Evolutionary conservation across 2,113 vertebrate genomes (phyloP), one percentile per base, ranked within the genome.

Genomic region (Petrocephalus zakoni): DNA sequence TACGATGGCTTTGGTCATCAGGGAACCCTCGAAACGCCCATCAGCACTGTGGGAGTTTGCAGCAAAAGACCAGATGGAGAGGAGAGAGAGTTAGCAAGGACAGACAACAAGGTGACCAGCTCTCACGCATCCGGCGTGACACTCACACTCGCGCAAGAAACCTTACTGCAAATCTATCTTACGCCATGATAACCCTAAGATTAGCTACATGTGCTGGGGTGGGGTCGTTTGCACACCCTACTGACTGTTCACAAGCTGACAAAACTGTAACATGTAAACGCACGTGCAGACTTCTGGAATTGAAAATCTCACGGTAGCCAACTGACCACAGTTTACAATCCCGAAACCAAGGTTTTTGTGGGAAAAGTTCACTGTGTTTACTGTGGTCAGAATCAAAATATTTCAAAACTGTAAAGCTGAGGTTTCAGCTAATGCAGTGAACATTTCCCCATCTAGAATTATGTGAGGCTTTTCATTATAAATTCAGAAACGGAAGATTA

Each of bases 1-100:
- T 86, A 99, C 96, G 2, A 99, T 96, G 47, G 94, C 98, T 94
- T 99, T 99, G 85, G 98, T 99, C 98, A 99, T 98, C 86, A 99
- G 92, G 1, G 98, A 99, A 87, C 97, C 98, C 89, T 99, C 97
- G 55, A 99, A 99, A n/a, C 96, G 96, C 19, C 98, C 98, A 0
- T 99, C 98, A 19, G 98, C 98, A 91, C 98, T 99, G 92, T 25
- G 21, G 89, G 84, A 6, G 49, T 61, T 88, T 15, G 2, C 42
- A 88, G 46, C 85, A 4, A 88, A 29, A 47, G 34, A 11, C n/a
- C 87, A 29, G 82, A 46, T 58, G 4, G 55, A 56, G 7, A 85
- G 25, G 25, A 53, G 68, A 37, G 2, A 78, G 15, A 42, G 5
- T 78, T 42, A 55, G 53, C 10, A 19, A 46, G 34, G 55, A 46